These are phyloP conservation scores for Pyxicephalus adspersus DNA, from an alignment of 2,113 vertebrate genomes.

Conservation along the genomic window DNA sequence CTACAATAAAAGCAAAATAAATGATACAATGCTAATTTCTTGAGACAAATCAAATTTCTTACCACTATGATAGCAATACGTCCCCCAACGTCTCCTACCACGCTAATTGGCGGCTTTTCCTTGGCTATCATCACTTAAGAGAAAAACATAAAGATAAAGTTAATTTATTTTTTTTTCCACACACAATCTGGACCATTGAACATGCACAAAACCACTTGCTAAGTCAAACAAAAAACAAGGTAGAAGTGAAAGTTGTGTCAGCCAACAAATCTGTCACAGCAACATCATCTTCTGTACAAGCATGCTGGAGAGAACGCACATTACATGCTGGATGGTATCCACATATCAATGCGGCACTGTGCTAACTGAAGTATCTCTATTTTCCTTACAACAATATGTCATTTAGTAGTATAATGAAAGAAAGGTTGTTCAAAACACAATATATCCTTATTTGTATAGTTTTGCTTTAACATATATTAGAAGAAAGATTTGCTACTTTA, in stretches of 20 bases:
- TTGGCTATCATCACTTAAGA: slow-evolving; percentile 97
- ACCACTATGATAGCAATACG: slow-evolving; percentile 98
- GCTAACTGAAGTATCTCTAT: too few species aligned
- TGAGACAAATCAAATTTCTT: slow-evolving; percentile 61
- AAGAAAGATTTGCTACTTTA: too few species aligned
- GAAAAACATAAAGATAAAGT: slow-evolving; percentile 4
- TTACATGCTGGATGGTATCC: too few species aligned
- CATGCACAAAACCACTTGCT: neutral
- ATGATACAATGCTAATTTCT: too few species aligned
- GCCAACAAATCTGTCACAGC: neutral
- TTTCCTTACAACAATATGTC: too few species aligned
- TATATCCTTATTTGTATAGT: too few species aligned
- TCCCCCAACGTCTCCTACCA: slow-evolving; percentile 96
- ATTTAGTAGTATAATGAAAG: too few species aligned
- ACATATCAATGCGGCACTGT: neutral
- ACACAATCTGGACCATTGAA: neutral
- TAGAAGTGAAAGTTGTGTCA: neutral
- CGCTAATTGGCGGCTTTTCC: slow-evolving; percentile 97
- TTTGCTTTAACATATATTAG: too few species aligned
- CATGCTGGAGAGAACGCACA: neutral
- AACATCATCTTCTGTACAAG: neutral
- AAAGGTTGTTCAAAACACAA: too few species aligned
- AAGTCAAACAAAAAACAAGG: neutral
- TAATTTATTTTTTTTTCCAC: neutral
- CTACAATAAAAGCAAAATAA: too few species aligned